Base-by-base conservation (phyloP, 2,888 invertebrate species). In the Aelia acuminata region DNA sequence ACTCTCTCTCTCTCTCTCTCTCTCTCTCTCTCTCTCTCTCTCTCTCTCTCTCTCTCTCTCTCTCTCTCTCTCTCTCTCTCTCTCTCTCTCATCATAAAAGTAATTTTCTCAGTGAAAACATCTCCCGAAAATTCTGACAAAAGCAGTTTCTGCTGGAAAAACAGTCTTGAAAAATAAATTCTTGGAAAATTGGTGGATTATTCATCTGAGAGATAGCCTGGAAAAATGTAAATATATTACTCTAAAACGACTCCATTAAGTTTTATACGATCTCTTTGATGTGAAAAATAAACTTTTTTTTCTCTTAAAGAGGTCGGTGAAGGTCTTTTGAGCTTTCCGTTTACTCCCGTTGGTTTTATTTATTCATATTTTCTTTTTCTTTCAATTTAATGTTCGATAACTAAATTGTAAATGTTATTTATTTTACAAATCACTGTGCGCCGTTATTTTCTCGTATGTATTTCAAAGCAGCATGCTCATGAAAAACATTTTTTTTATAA, bases 211-310 rank as follows among this genome's bases (percentile, higher is more conserved):
- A 31, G 63, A 31, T 20, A 53, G 53, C 53, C 22, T 53, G 26
- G 63, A 70, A 70, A 70, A 70, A 70, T 70, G 63, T 70, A 70
- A 70, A 70, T 35, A 70, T 31, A 70, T 70, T 70, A 70, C 63
- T 5, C 63, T n/a, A 70, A 70, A 35, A 70, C 31, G 57, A 31
- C 31, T 70, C 63, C 35, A 70, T 70, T 70, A 70, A 70, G 10
- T 70, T 70, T 18, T 70, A 7, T 35, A 70, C 18, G 18, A 70
- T 70, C 31, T 35, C 63, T 70, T 70, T 70, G 63, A 70, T 70
- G 63, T 70, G 63, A 70, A 70, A 70, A 70, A 70, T 20, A 70
- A 63, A 63, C 63, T 63, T 63, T 31, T 10, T n/a, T n/a, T n/a
- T n/a, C n/a, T 0, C 31, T 31, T 63, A 15, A 31, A 63, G 18